Conservation (phyloP, 2,888 invertebrate genomes). For the Thera obeliscata region DNA sequence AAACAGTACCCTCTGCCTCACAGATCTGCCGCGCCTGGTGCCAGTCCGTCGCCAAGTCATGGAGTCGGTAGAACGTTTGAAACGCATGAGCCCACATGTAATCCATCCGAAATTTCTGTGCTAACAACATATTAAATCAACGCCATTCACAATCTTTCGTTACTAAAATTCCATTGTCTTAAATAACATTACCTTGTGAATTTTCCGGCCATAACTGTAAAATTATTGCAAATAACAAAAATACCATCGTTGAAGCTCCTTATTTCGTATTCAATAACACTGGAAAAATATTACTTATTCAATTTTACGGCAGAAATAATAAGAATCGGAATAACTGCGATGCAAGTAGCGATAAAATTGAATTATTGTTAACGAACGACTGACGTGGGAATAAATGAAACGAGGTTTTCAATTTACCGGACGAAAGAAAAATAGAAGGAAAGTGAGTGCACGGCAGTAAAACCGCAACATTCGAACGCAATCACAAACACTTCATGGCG, state of each 20-base stretch:
- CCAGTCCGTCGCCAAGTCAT: slow-evolving; percentile 60
- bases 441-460: slow-evolving; percentile 31
- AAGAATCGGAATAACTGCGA: slow-evolving; percentile 33
- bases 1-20: slow-evolving; percentile 57
- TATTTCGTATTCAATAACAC: slow-evolving; percentile 29
- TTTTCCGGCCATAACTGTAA: slow-evolving; percentile 35
- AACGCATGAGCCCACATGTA: slow-evolving; percentile 62
- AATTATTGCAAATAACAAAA: slow-evolving; percentile 38
- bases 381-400: slow-evolving; percentile 36
- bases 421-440: slow-evolving; percentile 30
- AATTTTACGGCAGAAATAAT: slow-evolving; percentile 37
- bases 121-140: slow-evolving; percentile 45
- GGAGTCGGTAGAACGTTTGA: slow-evolving; percentile 58
- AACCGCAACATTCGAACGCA: slow-evolving; percentile 42
- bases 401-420: slow-evolving; percentile 33
- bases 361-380: slow-evolving; percentile 35
- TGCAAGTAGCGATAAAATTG: slow-evolving; percentile 36
- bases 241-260: slow-evolving; percentile 31
- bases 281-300: slow-evolving; percentile 33
- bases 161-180: slow-evolving; percentile 35
- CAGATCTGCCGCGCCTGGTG: slow-evolving; percentile 60
- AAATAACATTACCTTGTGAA: slow-evolving; percentile 38
- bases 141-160: slow-evolving; percentile 21
- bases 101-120: slow-evolving; percentile 59
- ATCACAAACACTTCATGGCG: slow-evolving; percentile 46